Conservation (phyloP, 1,140 invertebrate species). For the Ceratina japonica region DNA sequence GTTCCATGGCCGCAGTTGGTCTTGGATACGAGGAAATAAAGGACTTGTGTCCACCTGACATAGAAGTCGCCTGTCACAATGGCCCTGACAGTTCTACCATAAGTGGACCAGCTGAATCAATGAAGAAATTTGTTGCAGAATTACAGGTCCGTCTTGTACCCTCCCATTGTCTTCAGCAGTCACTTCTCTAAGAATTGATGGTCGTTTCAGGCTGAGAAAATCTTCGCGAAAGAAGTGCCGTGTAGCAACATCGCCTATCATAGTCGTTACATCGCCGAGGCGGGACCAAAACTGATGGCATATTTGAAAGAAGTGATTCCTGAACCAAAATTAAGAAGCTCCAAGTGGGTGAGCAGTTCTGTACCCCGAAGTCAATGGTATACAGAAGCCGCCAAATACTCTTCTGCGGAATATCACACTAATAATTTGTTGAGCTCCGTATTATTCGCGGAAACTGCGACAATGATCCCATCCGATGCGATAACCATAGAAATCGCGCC, state of each 20-base stretch:
- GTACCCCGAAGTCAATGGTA: slow-evolving; percentile 89
- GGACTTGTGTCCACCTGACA: slow-evolving; percentile 78
- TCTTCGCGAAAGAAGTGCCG: slow-evolving; percentile 88
- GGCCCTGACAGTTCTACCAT: slow-evolving; percentile 85
- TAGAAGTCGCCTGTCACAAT: slow-evolving; percentile 88
- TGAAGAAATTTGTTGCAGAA: slow-evolving; percentile 72
- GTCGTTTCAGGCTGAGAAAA: slow-evolving; percentile 81
- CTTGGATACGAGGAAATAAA: slow-evolving; percentile 82
- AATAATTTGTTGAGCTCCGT: slow-evolving; percentile 94
- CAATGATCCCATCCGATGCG: slow-evolving; percentile 88
- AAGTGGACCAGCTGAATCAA: slow-evolving; percentile 83
- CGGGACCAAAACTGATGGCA: slow-evolving; percentile 85
- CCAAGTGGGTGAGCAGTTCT: slow-evolving; percentile 93
- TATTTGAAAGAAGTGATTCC: slow-evolving; percentile 87
- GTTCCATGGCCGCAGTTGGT: slow-evolving; percentile 92
- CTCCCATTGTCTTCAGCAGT: background rate
- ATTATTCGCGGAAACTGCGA: slow-evolving; percentile 90
- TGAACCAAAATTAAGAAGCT: slow-evolving; percentile 84
- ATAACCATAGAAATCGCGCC: slow-evolving; percentile 92
- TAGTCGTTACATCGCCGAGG: slow-evolving; percentile 83
- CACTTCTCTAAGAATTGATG: background rate
- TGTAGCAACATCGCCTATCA: slow-evolving; percentile 87
- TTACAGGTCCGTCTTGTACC: slow-evolving; percentile 73
- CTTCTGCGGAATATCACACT: slow-evolving; percentile 95
- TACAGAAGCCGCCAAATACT: slow-evolving; percentile 83